phyloP scores from a whole-genome alignment of 2,888 invertebrate species.

The Xestia ashworthii region DNA sequence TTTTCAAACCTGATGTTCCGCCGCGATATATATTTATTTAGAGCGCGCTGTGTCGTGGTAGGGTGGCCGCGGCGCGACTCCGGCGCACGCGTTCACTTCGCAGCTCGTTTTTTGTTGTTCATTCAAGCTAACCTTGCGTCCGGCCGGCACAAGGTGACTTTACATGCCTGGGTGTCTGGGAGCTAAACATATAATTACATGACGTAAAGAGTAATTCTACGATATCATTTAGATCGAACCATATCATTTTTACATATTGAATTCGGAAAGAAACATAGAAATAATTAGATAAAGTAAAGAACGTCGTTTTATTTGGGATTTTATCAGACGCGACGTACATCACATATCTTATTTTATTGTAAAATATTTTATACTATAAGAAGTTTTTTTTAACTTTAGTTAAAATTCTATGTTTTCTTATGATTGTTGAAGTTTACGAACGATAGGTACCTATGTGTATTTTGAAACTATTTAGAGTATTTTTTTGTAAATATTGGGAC shows the following conservation, averaged over 20 bases:
- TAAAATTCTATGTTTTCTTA: conserved; percentile 77
- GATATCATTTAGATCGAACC: conserved; percentile 85
- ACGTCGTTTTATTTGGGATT: conserved; percentile 65
- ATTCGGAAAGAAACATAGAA: conserved; percentile 74
- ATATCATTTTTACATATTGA: conserved; percentile 87
- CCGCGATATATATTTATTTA: conserved; percentile 44
- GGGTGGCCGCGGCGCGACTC: conserved; percentile 66
- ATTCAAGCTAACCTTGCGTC: conserved; percentile 88
- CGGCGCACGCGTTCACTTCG: conserved; percentile 80
- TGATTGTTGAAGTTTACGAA: conserved; percentile 82
- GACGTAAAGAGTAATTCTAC: conserved; percentile 84
- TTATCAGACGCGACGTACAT: conserved; percentile 58
- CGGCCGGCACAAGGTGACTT: conserved; percentile 88
- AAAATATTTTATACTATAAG: conserved; percentile 73
- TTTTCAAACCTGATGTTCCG: conserved; percentile 45
- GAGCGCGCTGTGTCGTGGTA: conserved; percentile 48
- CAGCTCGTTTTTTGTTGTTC: conserved; percentile 86
- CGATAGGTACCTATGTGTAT: conserved; percentile 71
- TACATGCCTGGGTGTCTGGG: conserved; percentile 88
- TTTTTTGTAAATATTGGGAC: conserved; percentile 78
- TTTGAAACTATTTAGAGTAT: conserved; percentile 75
- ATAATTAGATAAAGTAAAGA: conserved; percentile 74
- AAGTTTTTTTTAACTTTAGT: conserved; percentile 76
- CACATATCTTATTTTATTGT: conserved; percentile 76
- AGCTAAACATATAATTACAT: conserved; percentile 89